Base-by-base conservation (phyloP, 2,888 invertebrate genomes). In the Schrankia costaestrigalis region DNA sequence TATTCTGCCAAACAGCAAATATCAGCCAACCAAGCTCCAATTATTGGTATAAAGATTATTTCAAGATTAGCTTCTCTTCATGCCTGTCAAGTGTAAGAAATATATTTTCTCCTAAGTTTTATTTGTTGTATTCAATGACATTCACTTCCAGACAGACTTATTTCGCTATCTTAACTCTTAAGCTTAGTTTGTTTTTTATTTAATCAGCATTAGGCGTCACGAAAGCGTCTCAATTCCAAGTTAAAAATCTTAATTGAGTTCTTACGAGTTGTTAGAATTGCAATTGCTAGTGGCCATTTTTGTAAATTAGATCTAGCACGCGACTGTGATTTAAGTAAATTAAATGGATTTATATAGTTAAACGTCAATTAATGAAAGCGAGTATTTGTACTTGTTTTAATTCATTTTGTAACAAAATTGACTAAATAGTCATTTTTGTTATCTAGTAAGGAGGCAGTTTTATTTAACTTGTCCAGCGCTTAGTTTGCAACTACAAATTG, bases 301-400 rank as follows among this genome's bases (percentile, higher is more conserved):
- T 71, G 56, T 78, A 76, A 84, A 82, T 84, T 79, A 78, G 78
- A 82, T 82, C 74, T 71, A 41, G 77, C 85, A 86, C 83, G 85
- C 84, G 52, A 78, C 57, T 47, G 61, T 50, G 55, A 57, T 56
- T 58, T 62, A 50, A 57, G 54, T 63, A 52, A 56, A 50, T 55
- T 46, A 58, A 59, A 58, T 53, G 54, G 60, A 56, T 63, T 55
- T 59, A 69, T 52, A 54, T 58, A 46, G 44, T 46, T 46, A 35
- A 55, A 53, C 54, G 52, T 41, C 50, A 46, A 46, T 56, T 49
- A 47, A 57, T 56, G 63, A 47, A 67, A 48, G 42, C 32, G 31
- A 47, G 40, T 48, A 37, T 26, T 22, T 46, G 40, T 45, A 34
- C 38, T 42, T 31, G 24, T 8, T 25, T 35, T 28, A 26, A 10